A percentile compares a stretch with the other conserved stretches of the same genome.
Evolutionary conservation across 2,113 vertebrate species (phyloP).

Genomic region (Leucopsar rothschildi): DNA sequence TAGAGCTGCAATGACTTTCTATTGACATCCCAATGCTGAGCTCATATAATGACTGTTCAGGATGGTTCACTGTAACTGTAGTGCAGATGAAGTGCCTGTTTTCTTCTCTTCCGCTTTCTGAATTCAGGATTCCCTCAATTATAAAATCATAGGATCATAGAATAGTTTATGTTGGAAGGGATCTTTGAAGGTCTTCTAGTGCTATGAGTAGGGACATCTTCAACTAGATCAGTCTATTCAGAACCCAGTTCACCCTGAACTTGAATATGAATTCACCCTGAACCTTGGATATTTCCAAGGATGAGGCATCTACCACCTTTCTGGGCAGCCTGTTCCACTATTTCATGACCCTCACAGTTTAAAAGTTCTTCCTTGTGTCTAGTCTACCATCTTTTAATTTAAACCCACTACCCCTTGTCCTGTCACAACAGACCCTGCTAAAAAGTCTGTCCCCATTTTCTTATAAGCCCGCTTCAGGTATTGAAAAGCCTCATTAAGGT

Average conservation of each 20-base stretch:
- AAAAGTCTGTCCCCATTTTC: neutral
- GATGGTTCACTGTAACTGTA: neutral
- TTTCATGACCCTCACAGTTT: neutral
- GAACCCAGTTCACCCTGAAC: neutral
- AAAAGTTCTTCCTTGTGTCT: neutral
- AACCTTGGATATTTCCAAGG: neutral
- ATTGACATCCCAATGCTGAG: neutral
- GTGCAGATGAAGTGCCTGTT: neutral
- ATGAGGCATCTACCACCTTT: neutral
- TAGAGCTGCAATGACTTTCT: neutral
- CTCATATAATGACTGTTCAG: neutral
- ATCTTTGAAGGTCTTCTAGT: neutral
- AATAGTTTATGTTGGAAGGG: neutral
- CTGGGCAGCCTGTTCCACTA: neutral
- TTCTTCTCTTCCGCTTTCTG: neutral
- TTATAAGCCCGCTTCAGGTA: neutral
- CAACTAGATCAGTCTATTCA: neutral
- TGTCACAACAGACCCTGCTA: neutral
- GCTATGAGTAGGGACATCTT: neutral
- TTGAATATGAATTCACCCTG: neutral
- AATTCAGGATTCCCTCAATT: neutral
- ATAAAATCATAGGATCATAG: neutral
- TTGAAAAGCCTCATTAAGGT: neutral
- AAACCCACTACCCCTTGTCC: neutral
- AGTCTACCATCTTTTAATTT: neutral